Percentiles rank a stretch among this genome's conserved stretches.
These are phyloP conservation scores for Apocheima hispidaria DNA, from an alignment of 2,888 invertebrate genomes.

Conservation along the genomic window DNA sequence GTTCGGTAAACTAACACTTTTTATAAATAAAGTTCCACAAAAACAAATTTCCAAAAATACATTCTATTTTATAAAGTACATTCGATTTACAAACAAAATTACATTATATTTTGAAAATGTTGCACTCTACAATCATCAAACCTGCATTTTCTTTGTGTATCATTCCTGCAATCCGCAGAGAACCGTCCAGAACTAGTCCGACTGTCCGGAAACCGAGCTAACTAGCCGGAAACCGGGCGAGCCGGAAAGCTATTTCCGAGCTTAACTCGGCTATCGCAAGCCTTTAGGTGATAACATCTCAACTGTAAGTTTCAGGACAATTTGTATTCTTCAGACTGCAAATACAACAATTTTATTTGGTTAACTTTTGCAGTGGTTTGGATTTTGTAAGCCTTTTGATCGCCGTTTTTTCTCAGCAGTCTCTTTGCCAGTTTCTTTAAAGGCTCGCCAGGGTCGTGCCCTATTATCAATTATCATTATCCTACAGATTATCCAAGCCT, in stretches of 20 bases:
- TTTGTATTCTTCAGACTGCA: conserved; percentile 1
- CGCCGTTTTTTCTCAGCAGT: too few species aligned
- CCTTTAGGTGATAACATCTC: conserved; percentile 26
- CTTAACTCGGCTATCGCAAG: conserved; percentile 26
- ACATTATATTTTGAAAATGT: not conserved
- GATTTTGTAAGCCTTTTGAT: too few species aligned
- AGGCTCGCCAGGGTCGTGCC: too few species aligned
- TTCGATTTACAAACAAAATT: too few species aligned
- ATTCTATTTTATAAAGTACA: too few species aligned
- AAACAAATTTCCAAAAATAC: too few species aligned
- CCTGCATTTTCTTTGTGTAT: not conserved
- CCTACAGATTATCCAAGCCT: too few species aligned
- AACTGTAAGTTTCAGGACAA: conserved; percentile 11
- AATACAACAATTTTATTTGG: not conserved
- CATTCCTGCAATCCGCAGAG: not conserved
- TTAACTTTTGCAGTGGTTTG: too few species aligned
- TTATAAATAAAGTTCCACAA: too few species aligned
- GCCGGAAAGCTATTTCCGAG: conserved; percentile 25
- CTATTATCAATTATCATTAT: too few species aligned
- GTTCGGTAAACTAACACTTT: too few species aligned
- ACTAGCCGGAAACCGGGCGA: conserved; percentile 12
- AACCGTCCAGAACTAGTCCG: conserved; percentile 1
- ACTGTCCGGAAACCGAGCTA: not conserved
- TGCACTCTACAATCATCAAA: not conserved
- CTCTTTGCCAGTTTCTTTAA: too few species aligned